Percentiles rank a stretch among this genome's conserved stretches.
Conservation (phyloP, 1,140 invertebrate genomes). For the Cepaea nemoralis region DNA sequence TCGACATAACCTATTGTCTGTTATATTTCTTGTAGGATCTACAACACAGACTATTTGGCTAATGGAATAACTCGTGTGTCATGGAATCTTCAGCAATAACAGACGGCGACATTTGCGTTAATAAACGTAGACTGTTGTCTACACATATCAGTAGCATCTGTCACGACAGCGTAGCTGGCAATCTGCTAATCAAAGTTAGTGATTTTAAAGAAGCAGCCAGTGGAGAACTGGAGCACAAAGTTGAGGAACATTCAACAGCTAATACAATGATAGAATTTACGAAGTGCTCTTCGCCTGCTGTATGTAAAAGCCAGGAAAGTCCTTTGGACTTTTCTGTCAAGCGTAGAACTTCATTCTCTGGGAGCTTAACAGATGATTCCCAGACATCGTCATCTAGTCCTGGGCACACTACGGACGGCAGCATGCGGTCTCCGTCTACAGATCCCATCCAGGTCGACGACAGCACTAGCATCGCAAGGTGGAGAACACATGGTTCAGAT, state of each 20-base stretch:
- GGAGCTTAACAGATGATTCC: slow-evolving; percentile 46
- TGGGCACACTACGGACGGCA: slow-evolving; percentile 3
- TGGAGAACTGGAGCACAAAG: slow-evolving; percentile 21
- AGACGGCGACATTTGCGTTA: not conserved
- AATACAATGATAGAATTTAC: slow-evolving; percentile 11
- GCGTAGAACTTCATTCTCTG: slow-evolving; percentile 40
- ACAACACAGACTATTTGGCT: slow-evolving; percentile 8
- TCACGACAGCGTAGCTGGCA: not conserved
- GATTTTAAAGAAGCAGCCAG: not conserved
- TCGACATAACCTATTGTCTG: not conserved
- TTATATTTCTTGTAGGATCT: not conserved
- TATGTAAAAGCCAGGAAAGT: slow-evolving; percentile 42
- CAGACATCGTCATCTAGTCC: slow-evolving; percentile 40
- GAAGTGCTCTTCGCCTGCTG: not conserved
- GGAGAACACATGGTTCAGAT: slow-evolving; percentile 1
- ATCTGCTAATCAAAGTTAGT: not conserved
- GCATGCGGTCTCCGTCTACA: not conserved
- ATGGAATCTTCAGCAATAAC: slow-evolving; percentile 26
- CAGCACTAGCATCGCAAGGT: not conserved
- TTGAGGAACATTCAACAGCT: slow-evolving; percentile 17
- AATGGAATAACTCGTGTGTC: slow-evolving; percentile 11
- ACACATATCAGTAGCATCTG: not conserved
- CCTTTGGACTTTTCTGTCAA: slow-evolving; percentile 55
- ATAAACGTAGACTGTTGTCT: not conserved
- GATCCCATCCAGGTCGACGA: not conserved